Conservation (phyloP, 2,888 invertebrate genomes). For the Timema podura region DNA sequence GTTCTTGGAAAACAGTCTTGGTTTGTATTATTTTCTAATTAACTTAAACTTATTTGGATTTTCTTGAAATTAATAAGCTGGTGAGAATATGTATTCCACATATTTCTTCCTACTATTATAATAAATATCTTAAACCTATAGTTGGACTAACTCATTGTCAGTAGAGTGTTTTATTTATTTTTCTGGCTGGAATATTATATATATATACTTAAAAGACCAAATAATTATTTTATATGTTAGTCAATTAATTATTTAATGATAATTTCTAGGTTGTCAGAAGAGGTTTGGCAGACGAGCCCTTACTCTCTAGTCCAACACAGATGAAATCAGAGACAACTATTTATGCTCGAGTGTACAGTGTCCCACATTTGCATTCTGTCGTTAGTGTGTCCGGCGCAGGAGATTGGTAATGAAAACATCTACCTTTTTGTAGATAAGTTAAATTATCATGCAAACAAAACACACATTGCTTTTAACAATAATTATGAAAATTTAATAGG, state of each 20-base stretch:
- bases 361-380: conserved; percentile 42
- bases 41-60: too few relatives aligned
- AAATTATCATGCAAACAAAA: too few relatives aligned
- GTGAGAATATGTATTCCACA: too few relatives aligned
- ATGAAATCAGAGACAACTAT: neutral
- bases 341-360: conserved; percentile 25
- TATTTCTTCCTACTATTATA: neutral
- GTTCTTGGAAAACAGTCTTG: too few relatives aligned
- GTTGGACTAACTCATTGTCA: neutral
- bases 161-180: neutral
- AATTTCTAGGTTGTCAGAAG: conserved; percentile 28
- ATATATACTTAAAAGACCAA: neutral
- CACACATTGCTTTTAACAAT: too few relatives aligned
- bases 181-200: neutral
- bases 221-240: neutral
- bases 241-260: neutral
- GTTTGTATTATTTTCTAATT: too few relatives aligned
- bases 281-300: conserved; percentile 23
- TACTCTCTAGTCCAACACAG: conserved; percentile 8
- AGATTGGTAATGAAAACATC: conserved; percentile 53
- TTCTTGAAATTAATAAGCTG: too few relatives aligned
- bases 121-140: neutral
- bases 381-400: conserved; percentile 80
- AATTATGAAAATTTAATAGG: too few relatives aligned
- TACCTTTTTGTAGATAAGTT: too few relatives aligned